phyloP scores from a whole-genome alignment of 2,888 invertebrate species.

The Colostygia pectinataria region DNA sequence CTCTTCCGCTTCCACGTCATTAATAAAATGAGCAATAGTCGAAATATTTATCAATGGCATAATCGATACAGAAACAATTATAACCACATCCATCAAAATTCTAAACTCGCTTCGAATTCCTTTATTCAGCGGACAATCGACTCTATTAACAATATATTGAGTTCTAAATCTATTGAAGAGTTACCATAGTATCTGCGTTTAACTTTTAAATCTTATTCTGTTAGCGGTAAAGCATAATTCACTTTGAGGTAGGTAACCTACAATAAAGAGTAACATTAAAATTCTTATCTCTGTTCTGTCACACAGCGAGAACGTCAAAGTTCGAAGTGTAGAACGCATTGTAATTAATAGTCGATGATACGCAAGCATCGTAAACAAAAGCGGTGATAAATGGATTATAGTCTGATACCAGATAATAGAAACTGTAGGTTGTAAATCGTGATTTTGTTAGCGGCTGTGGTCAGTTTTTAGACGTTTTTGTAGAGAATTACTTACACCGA shows the following conservation, averaged over 20 bases:
- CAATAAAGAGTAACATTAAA: slow-evolving; percentile 78
- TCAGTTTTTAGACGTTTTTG: slow-evolving; percentile 56
- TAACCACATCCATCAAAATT: slow-evolving; percentile 82
- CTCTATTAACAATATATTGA: slow-evolving; percentile 40
- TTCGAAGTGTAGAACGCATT: slow-evolving; percentile 80
- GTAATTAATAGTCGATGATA: slow-evolving; percentile 83
- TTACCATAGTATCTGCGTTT: not conserved
- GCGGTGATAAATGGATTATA: slow-evolving; percentile 82
- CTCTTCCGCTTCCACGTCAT: slow-evolving; percentile 81
- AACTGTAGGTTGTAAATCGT: slow-evolving; percentile 76
- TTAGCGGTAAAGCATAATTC: slow-evolving; percentile 47
- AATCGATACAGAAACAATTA: slow-evolving; percentile 84
- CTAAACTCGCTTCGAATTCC: slow-evolving; percentile 61
- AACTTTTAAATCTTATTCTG: slow-evolving; percentile 25
- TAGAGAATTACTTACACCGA: slow-evolving; percentile 40
- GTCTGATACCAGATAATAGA: slow-evolving; percentile 77
- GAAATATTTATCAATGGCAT: slow-evolving; percentile 83
- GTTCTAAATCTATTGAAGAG: slow-evolving; percentile 45
- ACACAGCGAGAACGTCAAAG: slow-evolving; percentile 81
- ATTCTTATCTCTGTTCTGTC: slow-evolving; percentile 82
- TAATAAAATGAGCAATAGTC: slow-evolving; percentile 82
- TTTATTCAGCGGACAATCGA: slow-evolving; percentile 19
- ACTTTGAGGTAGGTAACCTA: slow-evolving; percentile 39
- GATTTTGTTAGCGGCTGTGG: slow-evolving; percentile 73
- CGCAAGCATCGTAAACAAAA: slow-evolving; percentile 82